Percentiles rank a stretch among this genome's conserved stretches.
These are phyloP conservation scores for Trachelus stipa DNA, from an alignment of 2,888 invertebrate genomes.

Conservation along the genomic window DNA sequence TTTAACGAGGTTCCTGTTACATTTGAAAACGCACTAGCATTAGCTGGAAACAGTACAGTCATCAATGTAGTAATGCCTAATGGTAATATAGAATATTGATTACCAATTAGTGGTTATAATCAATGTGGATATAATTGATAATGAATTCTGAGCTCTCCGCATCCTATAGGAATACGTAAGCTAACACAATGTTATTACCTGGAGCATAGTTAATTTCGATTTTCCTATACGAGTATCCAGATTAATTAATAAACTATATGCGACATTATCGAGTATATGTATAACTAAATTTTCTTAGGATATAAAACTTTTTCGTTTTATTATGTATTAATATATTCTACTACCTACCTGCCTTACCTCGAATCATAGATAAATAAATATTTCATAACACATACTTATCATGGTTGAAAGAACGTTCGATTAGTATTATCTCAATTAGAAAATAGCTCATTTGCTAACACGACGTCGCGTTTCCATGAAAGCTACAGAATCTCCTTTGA, in stretches of 20 bases:
- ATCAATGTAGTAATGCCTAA: conserved; percentile 13
- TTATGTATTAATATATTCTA: background rate
- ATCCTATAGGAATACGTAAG: background rate
- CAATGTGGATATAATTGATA: conserved; percentile 43
- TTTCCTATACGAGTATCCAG: background rate
- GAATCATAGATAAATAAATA: background rate
- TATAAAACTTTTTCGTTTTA: background rate
- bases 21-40: background rate
- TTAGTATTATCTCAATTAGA: background rate
- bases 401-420: background rate
- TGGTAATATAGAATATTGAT: conserved; percentile 43
- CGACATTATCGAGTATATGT: background rate
- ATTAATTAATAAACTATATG: background rate
- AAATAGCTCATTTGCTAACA: background rate
- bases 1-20: background rate
- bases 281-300: background rate
- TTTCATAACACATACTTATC: background rate
- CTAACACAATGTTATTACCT: background rate
- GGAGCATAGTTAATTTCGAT: background rate
- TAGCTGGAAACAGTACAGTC: background rate
- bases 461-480: background rate
- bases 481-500: background rate
- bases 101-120: conserved; percentile 49
- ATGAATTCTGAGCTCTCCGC: conserved; percentile 21
- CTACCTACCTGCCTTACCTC: too few relatives aligned